A percentile compares a stretch with the other conserved stretches of the same genome.
Conservation (phyloP, 2,888 invertebrate genomes). For the Epirrita christyi region DNA sequence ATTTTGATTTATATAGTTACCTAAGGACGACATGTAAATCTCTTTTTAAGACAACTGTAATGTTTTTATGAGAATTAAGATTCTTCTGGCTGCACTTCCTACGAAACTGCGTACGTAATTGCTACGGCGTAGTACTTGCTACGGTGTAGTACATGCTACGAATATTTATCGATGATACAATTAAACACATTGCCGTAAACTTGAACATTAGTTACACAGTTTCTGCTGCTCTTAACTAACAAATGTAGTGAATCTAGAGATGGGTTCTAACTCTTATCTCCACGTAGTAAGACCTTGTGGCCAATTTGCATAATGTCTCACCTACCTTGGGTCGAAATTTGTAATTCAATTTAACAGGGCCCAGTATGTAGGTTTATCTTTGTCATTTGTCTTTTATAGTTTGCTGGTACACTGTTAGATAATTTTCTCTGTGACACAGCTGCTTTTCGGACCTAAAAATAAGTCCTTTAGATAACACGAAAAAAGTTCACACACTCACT, state of each 20-base stretch:
- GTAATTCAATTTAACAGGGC: slow-evolving; percentile 58
- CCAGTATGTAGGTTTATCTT: slow-evolving; percentile 46
- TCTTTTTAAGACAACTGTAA: too few relatives aligned
- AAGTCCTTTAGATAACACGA: slow-evolving; percentile 5
- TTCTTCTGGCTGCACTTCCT: too few relatives aligned
- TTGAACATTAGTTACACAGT: slow-evolving; percentile 9
- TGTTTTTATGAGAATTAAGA: too few relatives aligned
- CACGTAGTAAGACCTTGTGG: slow-evolving; percentile 43
- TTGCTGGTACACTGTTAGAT: slow-evolving; percentile 45
- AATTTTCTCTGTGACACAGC: slow-evolving; percentile 14
- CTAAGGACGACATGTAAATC: too few relatives aligned
- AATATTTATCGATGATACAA: too few relatives aligned
- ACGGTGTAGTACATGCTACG: too few relatives aligned
- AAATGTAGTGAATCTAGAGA: slow-evolving; percentile 32
- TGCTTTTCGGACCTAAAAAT: slow-evolving; percentile 16
- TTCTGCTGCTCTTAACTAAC: slow-evolving; percentile 22
- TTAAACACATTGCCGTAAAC: too few relatives aligned
- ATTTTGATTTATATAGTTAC: too few relatives aligned
- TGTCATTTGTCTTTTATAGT: slow-evolving; percentile 40
- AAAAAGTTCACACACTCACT: background rate
- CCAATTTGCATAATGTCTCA: slow-evolving; percentile 63
- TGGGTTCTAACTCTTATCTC: slow-evolving; percentile 44
- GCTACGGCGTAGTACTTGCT: too few relatives aligned
- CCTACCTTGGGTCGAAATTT: slow-evolving; percentile 54
- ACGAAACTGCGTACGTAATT: too few relatives aligned